Base-by-base conservation (phyloP, 2,888 invertebrate genomes). In the Coecobrya sp. region DNA sequence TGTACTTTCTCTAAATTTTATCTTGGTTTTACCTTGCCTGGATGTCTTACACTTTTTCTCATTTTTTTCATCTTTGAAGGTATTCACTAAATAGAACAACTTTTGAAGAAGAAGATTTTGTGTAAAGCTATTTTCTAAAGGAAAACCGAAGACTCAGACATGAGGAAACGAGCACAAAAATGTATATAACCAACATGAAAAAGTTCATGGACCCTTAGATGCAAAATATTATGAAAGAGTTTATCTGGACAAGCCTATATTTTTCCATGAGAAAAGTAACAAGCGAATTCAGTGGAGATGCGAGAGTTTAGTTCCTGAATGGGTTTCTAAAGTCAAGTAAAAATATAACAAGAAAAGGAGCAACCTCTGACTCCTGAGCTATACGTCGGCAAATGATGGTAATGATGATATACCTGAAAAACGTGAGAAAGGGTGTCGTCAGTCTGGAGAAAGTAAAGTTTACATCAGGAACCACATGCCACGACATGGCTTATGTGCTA, bases 381-480 rank as follows among this genome's bases (percentile, higher is more conserved):
- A 11, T 52, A 52, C 2, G 52, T 7, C 1, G 22, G 59, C 8
- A 8, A n/a, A 8, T 22, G 22, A 22, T 19, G 2, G 36, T 36
- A 10, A 62, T 62, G 59, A 62, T 62, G 59, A 62, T 62, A 62
- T 62, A 62, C 59, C 59, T 62, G 59, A 62, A 62, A 36, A 62
- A 62, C 59, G 59, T 62, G 59, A 62, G 59, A 36, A 36, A 2
- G 36, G 36, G 36, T 36, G 36, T 36, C 36, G 36, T 36, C 36
- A 36, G 36, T 36, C 36, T 36, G 8, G 19, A 62, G 59, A 19
- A 22, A 22, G 22, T 16, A 62, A 62, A 62, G 59, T 62, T 62
- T n/a, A 62, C 19, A 62, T 62, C 16, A 22, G n/a, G 59, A 62
- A 62, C 59, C 59, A 62, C 59, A 62, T 62, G 59, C 59, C 59